These are phyloP conservation scores for Sminthurides aquaticus DNA, from an alignment of 2,888 invertebrate genomes.

Conservation along the genomic window DNA sequence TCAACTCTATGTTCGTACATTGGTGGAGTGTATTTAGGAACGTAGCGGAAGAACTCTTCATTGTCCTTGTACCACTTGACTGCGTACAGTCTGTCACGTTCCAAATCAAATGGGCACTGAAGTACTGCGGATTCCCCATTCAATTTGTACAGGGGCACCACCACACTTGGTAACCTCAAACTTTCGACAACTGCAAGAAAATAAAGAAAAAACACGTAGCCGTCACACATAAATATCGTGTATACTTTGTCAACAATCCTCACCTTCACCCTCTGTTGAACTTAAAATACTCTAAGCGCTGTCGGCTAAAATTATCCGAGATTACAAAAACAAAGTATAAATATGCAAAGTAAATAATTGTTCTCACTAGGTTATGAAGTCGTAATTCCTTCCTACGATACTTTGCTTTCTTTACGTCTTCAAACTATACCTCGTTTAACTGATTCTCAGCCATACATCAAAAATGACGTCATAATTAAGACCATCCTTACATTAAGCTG, in stretches of 20 bases:
- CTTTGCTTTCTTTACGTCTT: too few relatives aligned
- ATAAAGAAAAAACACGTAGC: not conserved
- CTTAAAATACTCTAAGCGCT: too few relatives aligned
- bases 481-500: too few relatives aligned
- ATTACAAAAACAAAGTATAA: too few relatives aligned
- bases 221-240: not conserved
- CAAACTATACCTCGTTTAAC: too few relatives aligned
- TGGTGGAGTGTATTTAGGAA: conserved; percentile 63
- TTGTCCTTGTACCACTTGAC: conserved; percentile 80
- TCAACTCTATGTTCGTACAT: conserved; percentile 62
- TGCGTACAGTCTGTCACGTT: conserved; percentile 63
- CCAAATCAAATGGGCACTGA: conserved; percentile 61
- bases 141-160: conserved; percentile 59
- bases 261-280: not conserved
- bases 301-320: too few relatives aligned
- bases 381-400: too few relatives aligned
- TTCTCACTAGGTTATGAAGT: too few relatives aligned
- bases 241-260: not conserved
- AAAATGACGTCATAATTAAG: too few relatives aligned
- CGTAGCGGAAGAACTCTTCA: conserved; percentile 72
- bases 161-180: conserved; percentile 52
- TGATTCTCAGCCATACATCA: too few relatives aligned
- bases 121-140: conserved; percentile 59
- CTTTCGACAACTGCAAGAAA: conserved; percentile 7
- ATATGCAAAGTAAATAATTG: too few relatives aligned